Evolutionary conservation across 2,888 invertebrate species (phyloP), one percentile per base, ranked within the genome.

Genomic region (Salticus scenicus): DNA sequence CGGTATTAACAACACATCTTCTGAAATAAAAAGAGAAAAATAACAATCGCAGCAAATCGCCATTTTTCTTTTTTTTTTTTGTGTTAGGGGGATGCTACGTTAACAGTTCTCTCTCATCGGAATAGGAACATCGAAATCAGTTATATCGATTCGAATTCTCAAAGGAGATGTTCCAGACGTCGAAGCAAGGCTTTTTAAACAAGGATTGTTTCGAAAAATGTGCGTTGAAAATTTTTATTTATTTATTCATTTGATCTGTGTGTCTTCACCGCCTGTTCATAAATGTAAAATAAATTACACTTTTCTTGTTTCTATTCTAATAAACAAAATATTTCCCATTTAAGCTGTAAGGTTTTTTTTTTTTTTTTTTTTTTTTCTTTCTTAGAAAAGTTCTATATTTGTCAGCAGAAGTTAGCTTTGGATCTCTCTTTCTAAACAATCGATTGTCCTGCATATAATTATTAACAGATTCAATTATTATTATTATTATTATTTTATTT

Each of bases 101-200:
- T 84, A 84, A 84, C 76, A 84, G 71, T 67, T 81, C 77, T n/a
- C n/a, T 57, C 83, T 84, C 83, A 57, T 73, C 63, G 71, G 77
- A 84, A 77, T 77, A 84, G 78, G 83, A 84, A 84, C 83, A 84
- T 84, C 83, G 47, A 67, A 84, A 77, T 84, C 83, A 84, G 77
- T 84, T 77, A 77, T 72, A 78, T 84, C 83, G 83, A 84, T 84
- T 77, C 76, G 57, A 73, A 78, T 31, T 69, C 73, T 72, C 51
- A 28, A 66, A 67, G 83, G 75, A 84, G 77, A 77, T 72, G 77
- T 69, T 77, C 83, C 73, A 84, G 83, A 78, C 69, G 67, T 78
- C 66, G 57, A 70, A 70, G 37, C 28, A 33, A 24, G 42, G 42
- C 70, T 70, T 70, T 70, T 70, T n/a, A n/a, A 28, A 74, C 63